Evolutionary conservation across 1,140 invertebrate species (phyloP), one percentile per base, ranked within the genome.

Genomic region (Danaus plexippus): DNA sequence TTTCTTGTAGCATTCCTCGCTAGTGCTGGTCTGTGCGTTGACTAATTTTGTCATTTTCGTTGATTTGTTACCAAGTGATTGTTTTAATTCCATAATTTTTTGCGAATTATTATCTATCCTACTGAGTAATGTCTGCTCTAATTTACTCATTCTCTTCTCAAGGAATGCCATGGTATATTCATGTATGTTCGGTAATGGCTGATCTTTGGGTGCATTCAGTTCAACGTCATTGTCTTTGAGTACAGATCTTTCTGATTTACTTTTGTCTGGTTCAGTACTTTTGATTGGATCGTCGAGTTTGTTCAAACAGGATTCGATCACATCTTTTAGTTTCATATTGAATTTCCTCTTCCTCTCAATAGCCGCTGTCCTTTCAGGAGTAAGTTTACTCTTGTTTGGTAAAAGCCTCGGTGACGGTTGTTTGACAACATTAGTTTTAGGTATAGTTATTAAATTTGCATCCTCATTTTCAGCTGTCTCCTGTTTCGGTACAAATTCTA

Each of bases 281-380:
- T 63, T 61, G 12, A 48, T 45, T 9, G 59, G 45, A 41, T 61
- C 54, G 47, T 61, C 59, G 15, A 61, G 40, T 41, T 61, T 73
- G 58, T 79, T 70, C 56, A 82, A 61, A 63, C 69, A 73, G 41
- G 65, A 65, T 67, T 77, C 71, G 59, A 82, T 65, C 2, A 78
- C 70, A 64, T 84, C 77, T 65, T 69, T 73, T 52, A 87, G 57
- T 57, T 76, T 82, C 73, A 77, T 85, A 61, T 85, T 85, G 52
- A 85, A 85, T 55, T 80, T 69, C 57, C 84, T 71, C 47, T 87
- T 87, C 60, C 75, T 61, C 61, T 76, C 63, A 52, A 85, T 87
- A 53, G 64, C 69, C 46, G 81, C 84, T 47, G 71, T 48, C 59
- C 77, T 77, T 61, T 83, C 75, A 47, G 75, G 67, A 13, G 72